Evolutionary conservation across 2,113 vertebrate species (phyloP).

Genomic region (Crotalus tigris): DNA sequence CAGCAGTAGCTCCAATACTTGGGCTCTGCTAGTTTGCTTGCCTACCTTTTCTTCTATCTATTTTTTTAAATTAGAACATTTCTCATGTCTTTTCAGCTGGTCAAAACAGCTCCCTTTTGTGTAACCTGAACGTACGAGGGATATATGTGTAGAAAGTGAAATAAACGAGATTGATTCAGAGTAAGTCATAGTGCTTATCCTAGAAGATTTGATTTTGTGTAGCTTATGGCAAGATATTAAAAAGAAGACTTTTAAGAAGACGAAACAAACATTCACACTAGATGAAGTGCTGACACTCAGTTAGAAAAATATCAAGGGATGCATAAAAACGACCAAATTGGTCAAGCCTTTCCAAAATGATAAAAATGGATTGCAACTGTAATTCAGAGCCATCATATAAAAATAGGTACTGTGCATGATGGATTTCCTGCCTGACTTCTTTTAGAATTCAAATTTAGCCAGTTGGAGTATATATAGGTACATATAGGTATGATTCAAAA

Average conservation of each 20-base stretch:
- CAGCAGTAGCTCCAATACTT: slow-evolving; percentile 32
- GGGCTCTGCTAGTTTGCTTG: slow-evolving; percentile 13
- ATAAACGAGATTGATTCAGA: not conserved
- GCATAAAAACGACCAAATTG: not conserved
- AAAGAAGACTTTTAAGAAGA: not conserved
- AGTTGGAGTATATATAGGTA: not conserved
- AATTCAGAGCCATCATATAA: not conserved
- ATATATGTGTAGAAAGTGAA: not conserved
- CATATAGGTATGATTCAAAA: not conserved
- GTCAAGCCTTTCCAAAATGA: not conserved
- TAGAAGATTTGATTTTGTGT: not conserved
- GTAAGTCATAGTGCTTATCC: not conserved
- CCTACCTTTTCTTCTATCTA: too few species aligned
- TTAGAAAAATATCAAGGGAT: not conserved
- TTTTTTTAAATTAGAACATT: accelerated
- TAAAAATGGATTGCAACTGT: not conserved
- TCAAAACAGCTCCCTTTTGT: not conserved
- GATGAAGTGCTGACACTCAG: not conserved
- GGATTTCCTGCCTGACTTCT: not conserved
- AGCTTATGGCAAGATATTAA: not conserved
- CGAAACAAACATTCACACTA: not conserved
- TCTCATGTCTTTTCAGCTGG: not conserved
- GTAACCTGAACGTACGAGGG: not conserved
- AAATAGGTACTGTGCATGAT: not conserved
- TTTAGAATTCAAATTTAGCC: not conserved